phyloP scores from a whole-genome alignment of 2,113 vertebrate genomes.

The Corydoras maculifer region DNA sequence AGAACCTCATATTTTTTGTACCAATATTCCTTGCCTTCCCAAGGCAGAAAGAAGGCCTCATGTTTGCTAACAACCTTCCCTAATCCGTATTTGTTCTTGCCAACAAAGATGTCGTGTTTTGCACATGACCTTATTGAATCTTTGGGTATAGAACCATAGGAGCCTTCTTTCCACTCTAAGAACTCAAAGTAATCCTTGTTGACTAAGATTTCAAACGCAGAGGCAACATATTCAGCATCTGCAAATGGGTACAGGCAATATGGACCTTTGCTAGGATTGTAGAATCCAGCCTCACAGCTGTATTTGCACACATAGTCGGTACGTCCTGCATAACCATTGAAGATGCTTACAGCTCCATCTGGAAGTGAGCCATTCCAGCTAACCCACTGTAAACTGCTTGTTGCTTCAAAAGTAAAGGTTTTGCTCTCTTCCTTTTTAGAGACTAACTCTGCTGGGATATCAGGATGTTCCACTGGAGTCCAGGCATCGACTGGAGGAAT shows the following conservation, averaged over 20 bases:
- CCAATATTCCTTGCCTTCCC: constrained; percentile 48
- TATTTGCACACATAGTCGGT: constrained; percentile 45
- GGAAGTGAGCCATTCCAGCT: constrained; percentile 42
- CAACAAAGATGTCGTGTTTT: constrained; percentile 34
- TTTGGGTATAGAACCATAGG: constrained; percentile 36
- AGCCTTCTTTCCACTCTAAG: constrained; percentile 37
- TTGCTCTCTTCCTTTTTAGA: constrained; percentile 2
- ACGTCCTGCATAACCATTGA: constrained; percentile 44
- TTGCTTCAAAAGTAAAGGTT: constrained; percentile 35
- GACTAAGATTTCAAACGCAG: constrained; percentile 43
- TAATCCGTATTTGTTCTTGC: constrained; percentile 51
- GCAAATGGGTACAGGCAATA: constrained; percentile 47
- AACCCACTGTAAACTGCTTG: constrained; percentile 45
- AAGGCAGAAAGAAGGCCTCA: constrained; percentile 51
- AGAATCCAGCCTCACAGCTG: constrained; percentile 47
- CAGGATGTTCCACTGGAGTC: constrained; percentile 6
- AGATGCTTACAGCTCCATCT: constrained; percentile 43
- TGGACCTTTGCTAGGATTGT: constrained; percentile 37
- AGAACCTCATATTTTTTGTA: constrained; percentile 50
- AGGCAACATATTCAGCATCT: constrained; percentile 29
- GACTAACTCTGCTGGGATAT: constrained; percentile 9
- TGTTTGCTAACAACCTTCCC: constrained; percentile 46
- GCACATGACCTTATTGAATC: constrained; percentile 36
- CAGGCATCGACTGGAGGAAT: constrained; percentile 45
- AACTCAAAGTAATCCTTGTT: constrained; percentile 47